phyloP scores from a whole-genome alignment of 2,888 invertebrate genomes.

The Eupeodes luniger region DNA sequence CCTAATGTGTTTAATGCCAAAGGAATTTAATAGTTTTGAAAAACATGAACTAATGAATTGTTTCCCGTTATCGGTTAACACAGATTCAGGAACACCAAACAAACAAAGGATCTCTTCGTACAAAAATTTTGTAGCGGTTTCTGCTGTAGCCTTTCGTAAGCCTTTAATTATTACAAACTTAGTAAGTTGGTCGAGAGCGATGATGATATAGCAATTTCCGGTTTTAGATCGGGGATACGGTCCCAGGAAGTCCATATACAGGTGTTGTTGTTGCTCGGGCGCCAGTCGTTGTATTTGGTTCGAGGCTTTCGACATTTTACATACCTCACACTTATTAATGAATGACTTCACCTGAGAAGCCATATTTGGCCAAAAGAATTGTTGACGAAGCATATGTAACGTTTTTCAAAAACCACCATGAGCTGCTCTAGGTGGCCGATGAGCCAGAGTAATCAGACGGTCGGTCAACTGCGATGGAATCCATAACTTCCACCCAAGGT shows the following conservation, averaged over 20 bases:
- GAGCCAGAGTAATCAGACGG: slow-evolving; percentile 22
- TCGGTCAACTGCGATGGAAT: no score
- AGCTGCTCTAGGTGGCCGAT: slow-evolving; percentile 31
- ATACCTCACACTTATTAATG: background rate
- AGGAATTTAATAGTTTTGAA: background rate
- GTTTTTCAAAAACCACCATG: slow-evolving; percentile 54
- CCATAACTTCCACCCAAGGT: no score
- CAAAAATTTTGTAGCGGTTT: background rate
- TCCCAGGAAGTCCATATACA: slow-evolving; percentile 1
- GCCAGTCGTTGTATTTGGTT: no score
- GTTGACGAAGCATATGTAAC: background rate
- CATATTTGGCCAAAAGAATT: slow-evolving; percentile 17
- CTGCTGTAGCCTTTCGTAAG: background rate
- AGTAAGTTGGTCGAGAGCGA: background rate
- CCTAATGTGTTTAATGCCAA: background rate
- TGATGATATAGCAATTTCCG: background rate
- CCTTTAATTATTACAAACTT: slow-evolving; percentile 22
- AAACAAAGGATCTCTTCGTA: background rate
- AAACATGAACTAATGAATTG: background rate
- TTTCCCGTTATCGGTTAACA: background rate
- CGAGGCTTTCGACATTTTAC: no score
- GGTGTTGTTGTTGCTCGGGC: no score
- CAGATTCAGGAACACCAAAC: slow-evolving; percentile 5
- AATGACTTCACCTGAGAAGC: background rate
- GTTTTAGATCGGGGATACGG: background rate